Conservation (phyloP, 2,888 invertebrate species). For the Coenonympha glycerion region DNA sequence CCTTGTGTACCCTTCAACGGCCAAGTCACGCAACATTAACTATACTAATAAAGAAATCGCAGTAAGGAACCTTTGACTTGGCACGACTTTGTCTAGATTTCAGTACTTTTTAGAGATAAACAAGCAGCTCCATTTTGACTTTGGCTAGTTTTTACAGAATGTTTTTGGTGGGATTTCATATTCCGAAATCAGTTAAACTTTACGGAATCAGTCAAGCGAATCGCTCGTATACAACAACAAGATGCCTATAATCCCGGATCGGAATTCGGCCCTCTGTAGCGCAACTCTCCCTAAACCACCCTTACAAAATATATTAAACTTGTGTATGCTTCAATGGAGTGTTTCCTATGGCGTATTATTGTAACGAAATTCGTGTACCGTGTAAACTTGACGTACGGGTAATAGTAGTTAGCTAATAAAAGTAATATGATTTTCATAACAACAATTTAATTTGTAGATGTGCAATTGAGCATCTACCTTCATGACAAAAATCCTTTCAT, state of each 20-base stretch:
- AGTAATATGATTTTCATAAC: neutral
- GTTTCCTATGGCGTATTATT: neutral
- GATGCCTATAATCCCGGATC: constrained; percentile 13
- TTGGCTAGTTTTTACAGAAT: too few species aligned
- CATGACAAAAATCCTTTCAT: too few species aligned
- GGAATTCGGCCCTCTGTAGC: neutral
- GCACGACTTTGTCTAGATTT: too few species aligned
- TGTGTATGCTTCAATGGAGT: neutral
- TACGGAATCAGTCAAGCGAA: constrained; percentile 12
- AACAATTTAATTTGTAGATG: neutral
- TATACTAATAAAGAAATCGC: too few species aligned
- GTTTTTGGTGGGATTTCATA: too few species aligned
- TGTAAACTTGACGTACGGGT: neutral
- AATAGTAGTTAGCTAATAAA: neutral
- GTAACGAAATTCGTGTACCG: neutral
- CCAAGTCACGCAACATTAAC: too few species aligned
- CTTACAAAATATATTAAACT: constrained; percentile 4
- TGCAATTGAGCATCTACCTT: neutral
- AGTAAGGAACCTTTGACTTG: too few species aligned
- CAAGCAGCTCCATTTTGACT: too few species aligned
- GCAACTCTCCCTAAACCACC: constrained; percentile 1
- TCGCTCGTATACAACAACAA: constrained; percentile 23
- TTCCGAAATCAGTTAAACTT: constrained; percentile 6
- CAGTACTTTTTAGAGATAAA: too few species aligned
- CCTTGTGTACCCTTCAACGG: too few species aligned